Percentiles rank a stretch among this genome's conserved stretches.
phyloP scores from a whole-genome alignment of 2,113 vertebrate species.

The Mesocricetus auratus region DNA sequence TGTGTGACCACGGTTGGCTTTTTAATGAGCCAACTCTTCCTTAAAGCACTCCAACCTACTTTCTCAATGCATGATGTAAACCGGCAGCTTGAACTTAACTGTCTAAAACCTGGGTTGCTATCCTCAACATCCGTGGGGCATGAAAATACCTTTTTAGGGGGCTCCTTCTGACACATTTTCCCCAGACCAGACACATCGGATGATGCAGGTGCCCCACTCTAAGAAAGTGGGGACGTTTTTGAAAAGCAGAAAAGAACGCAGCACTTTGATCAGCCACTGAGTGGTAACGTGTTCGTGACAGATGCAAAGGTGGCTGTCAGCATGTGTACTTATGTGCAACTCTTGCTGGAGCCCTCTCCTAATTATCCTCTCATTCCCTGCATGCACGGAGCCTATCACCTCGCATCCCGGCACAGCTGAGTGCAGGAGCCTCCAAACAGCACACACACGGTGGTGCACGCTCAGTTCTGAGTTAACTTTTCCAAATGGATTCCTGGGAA shows the following conservation, averaged over 20 bases:
- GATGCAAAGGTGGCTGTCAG: conserved; percentile 62
- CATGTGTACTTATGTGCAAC: conserved; percentile 54
- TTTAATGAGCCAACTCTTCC: not conserved
- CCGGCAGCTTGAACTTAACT: not conserved
- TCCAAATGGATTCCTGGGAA: conserved; percentile 75
- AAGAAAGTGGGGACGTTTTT: conserved; percentile 45
- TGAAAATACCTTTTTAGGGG: not conserved
- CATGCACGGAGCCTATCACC: conserved; percentile 27
- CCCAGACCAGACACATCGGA: conserved; percentile 5
- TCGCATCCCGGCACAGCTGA: not conserved
- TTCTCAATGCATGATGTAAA: not conserved
- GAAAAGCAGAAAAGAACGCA: conserved; percentile 57
- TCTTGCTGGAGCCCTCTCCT: conserved; percentile 69
- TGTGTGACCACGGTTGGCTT: not conserved
- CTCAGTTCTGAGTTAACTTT: conserved; percentile 69
- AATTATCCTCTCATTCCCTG: conserved; percentile 57
- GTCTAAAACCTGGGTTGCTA: conserved; percentile 19
- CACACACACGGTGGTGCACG: conserved; percentile 53
- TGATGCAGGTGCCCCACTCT: conserved; percentile 56
- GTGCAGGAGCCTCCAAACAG: conserved; percentile 40
- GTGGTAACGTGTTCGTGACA: conserved; percentile 65
- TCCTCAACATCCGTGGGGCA: not conserved
- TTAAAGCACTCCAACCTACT: not conserved
- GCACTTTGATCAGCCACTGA: conserved; percentile 78
- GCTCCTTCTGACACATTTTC: not conserved